Conservation (phyloP, 2,113 vertebrate genomes). For the Microcebus murinus region DNA sequence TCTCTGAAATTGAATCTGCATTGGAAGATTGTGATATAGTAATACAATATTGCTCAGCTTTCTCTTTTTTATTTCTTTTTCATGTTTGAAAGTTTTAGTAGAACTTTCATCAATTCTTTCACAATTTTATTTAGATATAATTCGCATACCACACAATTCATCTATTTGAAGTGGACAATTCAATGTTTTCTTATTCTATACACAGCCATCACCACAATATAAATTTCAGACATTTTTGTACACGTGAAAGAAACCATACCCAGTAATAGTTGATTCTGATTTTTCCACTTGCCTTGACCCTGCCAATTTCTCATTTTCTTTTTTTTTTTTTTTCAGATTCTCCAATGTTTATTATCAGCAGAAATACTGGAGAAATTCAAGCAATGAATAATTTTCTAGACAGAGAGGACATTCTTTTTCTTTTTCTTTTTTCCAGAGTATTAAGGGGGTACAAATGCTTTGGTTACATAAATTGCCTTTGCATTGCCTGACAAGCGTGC, state of each 20-base stretch:
- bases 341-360: too few relatives aligned
- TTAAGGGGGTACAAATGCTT: too few relatives aligned
- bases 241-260: not conserved
- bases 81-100: not conserved
- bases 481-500: too few relatives aligned
- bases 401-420: too few relatives aligned
- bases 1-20: not conserved
- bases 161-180: not conserved
- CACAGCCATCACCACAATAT: not conserved
- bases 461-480: too few relatives aligned
- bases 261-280: not conserved
- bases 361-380: too few relatives aligned
- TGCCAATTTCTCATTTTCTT: too few relatives aligned
- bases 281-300: fast-evolving
- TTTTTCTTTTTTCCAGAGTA: too few relatives aligned
- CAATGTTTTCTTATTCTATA: not conserved
- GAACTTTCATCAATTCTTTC: not conserved
- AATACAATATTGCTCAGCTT: not conserved
- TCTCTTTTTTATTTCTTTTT: not conserved
- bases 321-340: too few relatives aligned
- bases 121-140: not conserved
- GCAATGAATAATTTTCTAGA: too few relatives aligned
- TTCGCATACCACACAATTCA: not conserved
- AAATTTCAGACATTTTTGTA: not conserved
- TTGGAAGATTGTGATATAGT: not conserved